Evolutionary conservation across 37 sponge, comb jelly and placozoan genomes (phyloP), one percentile per base, ranked within the genome.

Genomic region (Crambe crambe): DNA sequence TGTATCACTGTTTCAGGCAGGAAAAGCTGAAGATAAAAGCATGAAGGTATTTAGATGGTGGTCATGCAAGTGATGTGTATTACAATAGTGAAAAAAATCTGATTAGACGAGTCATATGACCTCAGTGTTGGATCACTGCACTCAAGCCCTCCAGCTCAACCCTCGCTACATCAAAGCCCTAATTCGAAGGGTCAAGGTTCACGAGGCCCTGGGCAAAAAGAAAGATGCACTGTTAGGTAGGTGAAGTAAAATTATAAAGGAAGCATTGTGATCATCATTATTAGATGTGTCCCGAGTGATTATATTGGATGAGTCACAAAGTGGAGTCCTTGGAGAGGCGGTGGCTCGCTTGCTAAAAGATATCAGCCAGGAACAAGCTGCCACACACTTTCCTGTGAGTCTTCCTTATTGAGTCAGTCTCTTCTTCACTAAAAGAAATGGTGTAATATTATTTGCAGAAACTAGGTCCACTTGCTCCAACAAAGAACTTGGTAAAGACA

Each of bases 161-260:
- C 69, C 62, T 9, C 78, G 73, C 54, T 92, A 92, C 42, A 66
- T 79, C 54, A 92, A 92, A 72, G 80, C 92, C 35, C 56, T 84
- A 20, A 47, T 64, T 6, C 76, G 92, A 35, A 57, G 92, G 15
- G 39, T 73, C 9, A 78, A 76, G 42, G 85, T 75, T 0, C 66
- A 83, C 41, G 54, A 80, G 32, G 56, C 76, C 1, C 73, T 90
- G 37, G 85, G 80, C 37, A 80, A 20, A 38, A 80, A 82, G 56
- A 66, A 71, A 63, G 86, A 85, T n/a, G 81, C 86, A 32, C 36
- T 90, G 0, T 29, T 81, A 23, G 90, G 90, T 90, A 41, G 35
- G 76, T 32, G 27, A 17, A 36, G 51, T 47, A 47, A 47, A 12
- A 15, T 47, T 47, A 47, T 12, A 47, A 47, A 47, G n/a, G n/a